phyloP scores from a whole-genome alignment of 2,888 invertebrate genomes.

The Hartigia nigra region DNA sequence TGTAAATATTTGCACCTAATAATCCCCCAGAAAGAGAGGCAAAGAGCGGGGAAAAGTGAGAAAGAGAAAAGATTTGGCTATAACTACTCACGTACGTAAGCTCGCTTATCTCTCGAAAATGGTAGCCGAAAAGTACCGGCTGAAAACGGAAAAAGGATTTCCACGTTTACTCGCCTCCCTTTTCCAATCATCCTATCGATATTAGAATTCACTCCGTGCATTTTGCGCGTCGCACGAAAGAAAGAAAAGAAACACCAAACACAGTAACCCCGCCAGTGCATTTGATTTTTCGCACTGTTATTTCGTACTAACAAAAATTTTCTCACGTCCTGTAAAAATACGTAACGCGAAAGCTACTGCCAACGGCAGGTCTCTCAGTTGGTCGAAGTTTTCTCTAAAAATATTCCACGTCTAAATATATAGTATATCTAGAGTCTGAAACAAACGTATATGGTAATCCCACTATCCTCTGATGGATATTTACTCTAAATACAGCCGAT shows the following conservation, averaged over 20 bases:
- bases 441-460: not conserved
- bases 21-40: not conserved
- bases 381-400: not conserved
- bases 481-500: not conserved
- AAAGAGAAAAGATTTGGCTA: not conserved
- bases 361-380: not conserved
- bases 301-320: not conserved
- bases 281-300: not conserved
- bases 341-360: not conserved
- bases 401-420: not conserved
- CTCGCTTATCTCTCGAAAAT: too few relatives aligned
- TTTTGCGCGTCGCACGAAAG: not conserved
- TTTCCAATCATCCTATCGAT: not conserved
- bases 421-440: not conserved
- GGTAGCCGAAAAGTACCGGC: too few relatives aligned
- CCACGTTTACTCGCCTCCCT: too few relatives aligned
- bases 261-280: too few relatives aligned
- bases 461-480: not conserved
- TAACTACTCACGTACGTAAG: too few relatives aligned
- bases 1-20: conserved; percentile 2
- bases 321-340: not conserved
- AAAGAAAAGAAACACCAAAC: too few relatives aligned
- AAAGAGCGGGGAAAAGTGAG: not conserved
- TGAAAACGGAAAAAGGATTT: too few relatives aligned
- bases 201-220: not conserved